Evolutionary conservation across 2,113 vertebrate species (phyloP), one percentile per base, ranked within the genome.

Genomic region (Apistogramma diplotaenia): DNA sequence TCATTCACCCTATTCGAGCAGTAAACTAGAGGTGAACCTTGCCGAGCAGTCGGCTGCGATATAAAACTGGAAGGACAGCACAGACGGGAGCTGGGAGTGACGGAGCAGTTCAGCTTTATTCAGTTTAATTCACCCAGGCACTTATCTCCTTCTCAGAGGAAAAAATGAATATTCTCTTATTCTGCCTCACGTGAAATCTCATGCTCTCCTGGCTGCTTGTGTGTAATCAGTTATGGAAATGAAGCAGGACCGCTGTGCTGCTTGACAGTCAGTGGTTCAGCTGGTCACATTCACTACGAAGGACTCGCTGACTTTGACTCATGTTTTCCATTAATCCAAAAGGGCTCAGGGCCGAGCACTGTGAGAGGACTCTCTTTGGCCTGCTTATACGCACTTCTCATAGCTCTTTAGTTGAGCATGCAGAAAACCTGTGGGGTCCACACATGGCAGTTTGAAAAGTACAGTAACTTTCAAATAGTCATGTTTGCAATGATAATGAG

Each of bases 41-140:
- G 37, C 56, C 60, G 40, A 81, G 46, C 72, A 78, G 54, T 10
- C 1, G 23, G 8, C 27, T 2, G 4, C 74, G 62, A 82, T 46
- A 15, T 43, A 33, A 56, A 43, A 49, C 67, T 57, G 54, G 62
- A 76, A 72, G 40, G 43, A 70, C 19, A 16, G 31, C 65, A 49
- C 18, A 57, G 11, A 31, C 35, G 62, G 8, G 25, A 78, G 35
- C 53, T 62, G 25, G 29, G n/a, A 40, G 60, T 65, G 77, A 79
- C 77, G 27, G 46, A 72, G 53, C 46, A 71, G 43, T 82, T 82
- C n/a, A 73, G 67, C 72, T 31, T 65, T 25, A 40, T 84, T 84
- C 31, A 13, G 2, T 74, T 74, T 2, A 43, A 35, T 71, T 75
- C 51, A 56, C 23, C 21, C 12, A 16, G 60, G 61, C 58, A 25